Evolutionary conservation across 1,140 invertebrate species (phyloP), one percentile per base, ranked within the genome.

Genomic region (Meloidogyne hapla): DNA sequence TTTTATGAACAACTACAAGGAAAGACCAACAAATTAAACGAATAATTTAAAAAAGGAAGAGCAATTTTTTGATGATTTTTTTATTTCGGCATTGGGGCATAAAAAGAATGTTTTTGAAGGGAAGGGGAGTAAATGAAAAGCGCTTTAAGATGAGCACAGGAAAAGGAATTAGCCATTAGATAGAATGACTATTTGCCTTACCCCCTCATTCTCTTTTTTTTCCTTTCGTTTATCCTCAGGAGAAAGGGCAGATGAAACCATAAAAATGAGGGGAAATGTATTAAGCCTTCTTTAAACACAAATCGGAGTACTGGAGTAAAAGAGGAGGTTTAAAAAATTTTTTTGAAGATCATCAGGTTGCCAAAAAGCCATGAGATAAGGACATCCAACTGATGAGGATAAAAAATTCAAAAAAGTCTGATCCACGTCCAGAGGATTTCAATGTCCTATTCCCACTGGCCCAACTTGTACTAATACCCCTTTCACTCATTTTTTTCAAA

Each of bases 81-180:
- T 42, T 45, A 45, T 15, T 45, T 45, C 42, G 13, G 42, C 42
- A 56, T 6, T 33, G 33, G 33, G 33, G 33, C 33, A 33, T 33
- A 33, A n/a, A 56, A 21, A 5, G 48, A n/a, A n/a, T 56, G 48
- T 56, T 56, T 56, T 56, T 56, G n/a, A 56, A 56, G 1, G 18
- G n/a, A 56, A n/a, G 2, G 5, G 18, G 18, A 56, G n/a, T n/a
- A 56, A 56, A 56, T 56, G n/a, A 15, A 42, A 56, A 56, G 48
- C 48, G 48, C n/a, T 56, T 56, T 56, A 56, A 56, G 48, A 56
- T 56, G 48, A 56, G 48, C 48, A 56, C 18, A 56, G 48, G 48
- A 56, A 56, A 56, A 56, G 48, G 48, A 56, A 56, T 56, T 56
- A 56, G 48, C 48, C n/a, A 56, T 56, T 56, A 56, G 48, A 56